Evolutionary conservation across 2,888 invertebrate species (phyloP).

Genomic region (Trisateles emortualis): DNA sequence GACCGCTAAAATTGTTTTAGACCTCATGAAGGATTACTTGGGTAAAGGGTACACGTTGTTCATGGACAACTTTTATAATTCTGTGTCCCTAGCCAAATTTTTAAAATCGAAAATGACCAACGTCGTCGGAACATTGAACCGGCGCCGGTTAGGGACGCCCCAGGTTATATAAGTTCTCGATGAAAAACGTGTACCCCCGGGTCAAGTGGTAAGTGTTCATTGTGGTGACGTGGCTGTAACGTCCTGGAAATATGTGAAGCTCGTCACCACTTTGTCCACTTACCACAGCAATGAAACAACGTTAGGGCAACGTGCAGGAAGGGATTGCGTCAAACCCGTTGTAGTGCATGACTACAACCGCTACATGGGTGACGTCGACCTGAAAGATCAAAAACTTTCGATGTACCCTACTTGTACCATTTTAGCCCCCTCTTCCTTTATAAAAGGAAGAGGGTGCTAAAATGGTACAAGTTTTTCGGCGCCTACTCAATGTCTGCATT

Average conservation of each 20-base stretch:
- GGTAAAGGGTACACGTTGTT: slow-evolving; percentile 26
- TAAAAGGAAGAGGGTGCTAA: not conserved
- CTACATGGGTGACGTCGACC: slow-evolving; percentile 5
- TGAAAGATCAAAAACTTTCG: slow-evolving; percentile 10
- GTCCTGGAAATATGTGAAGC: not conserved
- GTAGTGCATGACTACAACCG: not conserved
- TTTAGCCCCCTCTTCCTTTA: no score
- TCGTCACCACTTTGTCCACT: slow-evolving; percentile 1
- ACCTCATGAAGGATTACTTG: slow-evolving; percentile 20
- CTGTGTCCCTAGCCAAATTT: slow-evolving; percentile 14
- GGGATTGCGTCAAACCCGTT: not conserved
- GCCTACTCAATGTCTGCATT: slow-evolving; percentile 1
- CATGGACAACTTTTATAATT: slow-evolving; percentile 39
- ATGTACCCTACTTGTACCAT: no score
- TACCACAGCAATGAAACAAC: not conserved
- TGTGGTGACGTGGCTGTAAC: slow-evolving; percentile 20
- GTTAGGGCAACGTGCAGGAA: not conserved
- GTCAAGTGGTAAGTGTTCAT: slow-evolving; percentile 24
- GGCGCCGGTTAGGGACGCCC: not conserved
- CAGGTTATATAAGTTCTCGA: not conserved
- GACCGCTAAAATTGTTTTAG: slow-evolving; percentile 20
- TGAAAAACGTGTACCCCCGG: slow-evolving; percentile 9
- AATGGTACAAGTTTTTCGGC: slow-evolving; percentile 9
- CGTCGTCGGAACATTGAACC: not conserved
- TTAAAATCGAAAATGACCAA: not conserved